A percentile compares a stretch with the other conserved stretches of the same genome.
phyloP scores from a whole-genome alignment of 1,140 invertebrate genomes.

The Drosophila yakuba region DNA sequence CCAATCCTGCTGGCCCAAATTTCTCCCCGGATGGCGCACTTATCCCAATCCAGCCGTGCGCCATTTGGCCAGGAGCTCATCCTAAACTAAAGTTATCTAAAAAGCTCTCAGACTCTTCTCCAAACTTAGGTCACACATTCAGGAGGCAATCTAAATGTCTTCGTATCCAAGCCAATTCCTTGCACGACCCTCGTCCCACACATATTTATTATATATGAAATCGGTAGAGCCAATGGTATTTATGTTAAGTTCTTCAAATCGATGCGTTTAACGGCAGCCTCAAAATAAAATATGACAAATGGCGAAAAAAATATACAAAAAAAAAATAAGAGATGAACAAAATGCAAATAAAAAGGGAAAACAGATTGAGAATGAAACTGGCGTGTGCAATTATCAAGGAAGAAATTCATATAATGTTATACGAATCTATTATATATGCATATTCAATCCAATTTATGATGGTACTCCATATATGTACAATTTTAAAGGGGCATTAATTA shows the following conservation, averaged over 20 bases:
- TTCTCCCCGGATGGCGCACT: slow-evolving; percentile 35
- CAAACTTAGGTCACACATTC: slow-evolving; percentile 39
- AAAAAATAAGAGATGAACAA: slow-evolving; percentile 11
- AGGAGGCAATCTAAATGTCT: slow-evolving; percentile 55
- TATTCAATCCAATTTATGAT: slow-evolving; percentile 69
- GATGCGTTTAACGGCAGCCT: slow-evolving; percentile 38
- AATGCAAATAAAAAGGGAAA: background rate
- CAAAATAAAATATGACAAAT: slow-evolving; percentile 19
- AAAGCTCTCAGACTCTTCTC: slow-evolving; percentile 38
- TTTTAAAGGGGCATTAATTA: slow-evolving; percentile 66
- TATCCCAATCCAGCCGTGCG: slow-evolving; percentile 51
- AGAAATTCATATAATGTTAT: slow-evolving; percentile 56
- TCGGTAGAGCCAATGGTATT: slow-evolving; percentile 30
- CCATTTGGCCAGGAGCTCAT: slow-evolving; percentile 14
- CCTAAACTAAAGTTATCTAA: slow-evolving; percentile 30
- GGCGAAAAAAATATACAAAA: slow-evolving; percentile 28
- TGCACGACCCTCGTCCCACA: slow-evolving; percentile 21
- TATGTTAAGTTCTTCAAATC: slow-evolving; percentile 47
- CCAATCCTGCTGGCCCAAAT: too few species aligned
- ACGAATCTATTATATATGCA: slow-evolving; percentile 62
- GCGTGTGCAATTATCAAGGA: slow-evolving; percentile 56
- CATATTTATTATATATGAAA: slow-evolving; percentile 13
- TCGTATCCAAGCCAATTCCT: slow-evolving; percentile 31
- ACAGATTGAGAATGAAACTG: slow-evolving; percentile 30
- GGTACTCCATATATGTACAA: slow-evolving; percentile 54